Evolutionary conservation across 2,113 vertebrate genomes (phyloP).

Genomic region (Melanostigma gelatinosum): DNA sequence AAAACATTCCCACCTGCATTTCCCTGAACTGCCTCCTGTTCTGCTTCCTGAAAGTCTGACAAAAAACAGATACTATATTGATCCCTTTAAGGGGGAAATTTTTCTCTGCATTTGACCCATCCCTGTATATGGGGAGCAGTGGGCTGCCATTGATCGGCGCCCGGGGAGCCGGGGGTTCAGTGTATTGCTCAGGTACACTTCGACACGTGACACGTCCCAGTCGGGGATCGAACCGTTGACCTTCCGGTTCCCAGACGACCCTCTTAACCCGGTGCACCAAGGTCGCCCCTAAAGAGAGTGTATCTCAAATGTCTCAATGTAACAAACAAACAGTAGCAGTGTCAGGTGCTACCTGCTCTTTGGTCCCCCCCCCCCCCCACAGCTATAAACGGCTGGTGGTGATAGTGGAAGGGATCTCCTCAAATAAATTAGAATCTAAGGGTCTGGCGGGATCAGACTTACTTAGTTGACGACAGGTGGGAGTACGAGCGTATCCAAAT

Average conservation of each 20-base stretch:
- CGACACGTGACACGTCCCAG: too few species aligned
- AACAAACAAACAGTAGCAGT: background rate
- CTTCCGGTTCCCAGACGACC: too few species aligned
- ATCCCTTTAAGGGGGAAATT: too few species aligned
- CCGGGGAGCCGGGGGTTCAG: too few species aligned
- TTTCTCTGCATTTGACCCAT: too few species aligned
- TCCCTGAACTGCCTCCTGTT: background rate
- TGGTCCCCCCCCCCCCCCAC: background rate
- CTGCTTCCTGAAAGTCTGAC: background rate
- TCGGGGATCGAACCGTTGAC: too few species aligned
- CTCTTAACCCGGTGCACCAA: too few species aligned
- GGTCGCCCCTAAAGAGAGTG: background rate
- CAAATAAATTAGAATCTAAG: constrained; percentile 28
- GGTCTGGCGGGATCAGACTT: constrained; percentile 11
- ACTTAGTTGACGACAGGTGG: background rate
- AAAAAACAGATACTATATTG: background rate
- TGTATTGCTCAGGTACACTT: too few species aligned
- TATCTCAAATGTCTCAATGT: background rate
- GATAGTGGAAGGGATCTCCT: background rate
- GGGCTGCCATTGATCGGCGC: too few species aligned
- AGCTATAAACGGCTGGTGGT: constrained; percentile 15
- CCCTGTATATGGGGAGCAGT: too few species aligned
- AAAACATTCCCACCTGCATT: constrained; percentile 2
- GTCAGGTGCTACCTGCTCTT: constrained; percentile 8
- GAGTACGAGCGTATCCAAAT: constrained; percentile 7